Conservation (phyloP, 2,113 vertebrate species). For the Microcebus murinus region DNA sequence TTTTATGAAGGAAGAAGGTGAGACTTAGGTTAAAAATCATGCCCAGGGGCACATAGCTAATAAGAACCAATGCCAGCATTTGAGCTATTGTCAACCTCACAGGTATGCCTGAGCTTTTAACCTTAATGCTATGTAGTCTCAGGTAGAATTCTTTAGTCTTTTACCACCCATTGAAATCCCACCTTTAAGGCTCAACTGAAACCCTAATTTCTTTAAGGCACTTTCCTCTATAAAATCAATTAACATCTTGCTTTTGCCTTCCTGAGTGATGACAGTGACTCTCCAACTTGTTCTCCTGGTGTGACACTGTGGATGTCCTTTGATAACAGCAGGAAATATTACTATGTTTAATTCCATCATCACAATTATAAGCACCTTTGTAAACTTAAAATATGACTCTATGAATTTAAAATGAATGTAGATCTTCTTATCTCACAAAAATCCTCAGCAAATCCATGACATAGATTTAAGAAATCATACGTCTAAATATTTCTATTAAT, state of each 20-base stretch:
- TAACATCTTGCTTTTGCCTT: neutral
- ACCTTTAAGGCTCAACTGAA: neutral
- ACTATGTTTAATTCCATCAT: neutral
- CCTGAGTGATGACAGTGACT: neutral
- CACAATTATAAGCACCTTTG: neutral
- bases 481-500: neutral
- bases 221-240: neutral
- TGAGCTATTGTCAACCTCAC: neutral
- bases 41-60: neutral
- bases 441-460: neutral
- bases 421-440: neutral
- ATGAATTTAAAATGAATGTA: neutral
- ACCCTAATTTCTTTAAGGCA: neutral
- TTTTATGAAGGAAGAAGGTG: neutral
- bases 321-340: neutral
- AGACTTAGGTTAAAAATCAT: neutral
- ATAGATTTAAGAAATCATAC: conserved; percentile 29
- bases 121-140: neutral
- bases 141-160: neutral
- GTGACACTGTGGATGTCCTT: neutral
- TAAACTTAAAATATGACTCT: neutral
- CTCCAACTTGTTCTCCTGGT: neutral
- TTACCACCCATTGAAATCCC: neutral
- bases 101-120: neutral
- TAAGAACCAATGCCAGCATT: neutral